Evolutionary conservation across 2,113 vertebrate genomes (phyloP), one percentile per base, ranked within the genome.

Genomic region (Pantherophis guttatus): DNA sequence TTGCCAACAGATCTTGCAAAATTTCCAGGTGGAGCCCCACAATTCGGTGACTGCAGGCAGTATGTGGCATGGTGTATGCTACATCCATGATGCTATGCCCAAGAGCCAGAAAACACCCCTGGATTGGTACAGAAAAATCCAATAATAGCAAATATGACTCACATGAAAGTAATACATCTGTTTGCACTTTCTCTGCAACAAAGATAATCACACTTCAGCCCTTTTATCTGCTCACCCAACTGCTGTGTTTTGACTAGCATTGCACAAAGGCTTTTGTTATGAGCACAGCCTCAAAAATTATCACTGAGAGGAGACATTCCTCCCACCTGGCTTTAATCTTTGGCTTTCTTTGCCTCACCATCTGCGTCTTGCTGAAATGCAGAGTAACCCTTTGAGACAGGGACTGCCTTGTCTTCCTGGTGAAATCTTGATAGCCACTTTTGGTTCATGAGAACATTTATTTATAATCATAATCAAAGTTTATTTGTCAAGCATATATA

Each of bases 261-360:
- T 15, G 54, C 81, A 91, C 15, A 26, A 91, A 29, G 52, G 91
- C 55, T 62, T 88, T 50, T 53, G 48, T 29, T 53, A 9, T 92
- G 8, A 86, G 75, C 33, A 53, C 8, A 21, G 85, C 86, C 90
- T 53, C 87, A 11, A 48, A 88, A 88, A 88, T 65, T 65, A 53
- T n/a, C 12, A 13, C 48, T 5, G 3, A 24, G 58, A 88, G 23
- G 23, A 92, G 58, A 87, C 17, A 8, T 88, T 70, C 59, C 86
- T 88, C 48, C 33, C 86, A 65, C 54, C 91, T 70, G 58, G n/a
- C 39, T 92, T 65, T 70, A 88, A 88, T 92, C 59, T 92, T 54
- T 70, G 33, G 8, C 58, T 54, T 54, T 62, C 58, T 92, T 62
- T 65, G 23, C 17, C 58, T 88, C 44, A 3, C 86, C 86, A 92